A percentile compares a stretch with the other conserved stretches of the same genome.
phyloP scores from a whole-genome alignment of 1,140 invertebrate species.

The Cydia splendana region DNA sequence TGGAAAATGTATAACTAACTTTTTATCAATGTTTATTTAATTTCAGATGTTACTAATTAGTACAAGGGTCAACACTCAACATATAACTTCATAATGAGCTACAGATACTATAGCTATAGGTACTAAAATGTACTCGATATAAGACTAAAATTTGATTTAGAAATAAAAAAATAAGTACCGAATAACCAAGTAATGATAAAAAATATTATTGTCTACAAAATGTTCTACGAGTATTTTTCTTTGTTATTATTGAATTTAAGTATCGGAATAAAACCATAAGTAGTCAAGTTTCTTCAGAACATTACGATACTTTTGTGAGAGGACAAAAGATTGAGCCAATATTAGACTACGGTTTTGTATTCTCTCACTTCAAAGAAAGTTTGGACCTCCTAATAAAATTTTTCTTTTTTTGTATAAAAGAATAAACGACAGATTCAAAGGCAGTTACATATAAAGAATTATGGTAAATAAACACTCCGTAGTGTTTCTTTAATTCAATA shows the following conservation, averaged over 20 bases:
- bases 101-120: too few species aligned
- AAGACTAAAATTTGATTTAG: too few species aligned
- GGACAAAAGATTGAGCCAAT: slow-evolving; percentile 6
- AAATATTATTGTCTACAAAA: too few species aligned
- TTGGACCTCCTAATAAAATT: background rate
- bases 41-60: too few species aligned
- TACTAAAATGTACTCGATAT: too few species aligned
- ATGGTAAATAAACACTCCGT: too few species aligned
- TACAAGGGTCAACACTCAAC: too few species aligned
- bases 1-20: too few species aligned
- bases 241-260: background rate
- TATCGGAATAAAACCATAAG: slow-evolving; percentile 1
- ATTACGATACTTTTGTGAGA: background rate
- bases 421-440: background rate
- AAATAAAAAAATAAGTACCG: too few species aligned
- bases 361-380: slow-evolving; percentile 6
- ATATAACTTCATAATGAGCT: too few species aligned
- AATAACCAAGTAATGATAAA: too few species aligned
- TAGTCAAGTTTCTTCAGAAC: slow-evolving; percentile 1
- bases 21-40: background rate
- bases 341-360: background rate
- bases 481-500: too few species aligned
- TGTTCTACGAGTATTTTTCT: background rate
- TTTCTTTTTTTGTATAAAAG: background rate
- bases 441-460: background rate